Percentiles rank a stretch among this genome's conserved stretches.
Conservation (phyloP, 2,113 vertebrate species). For the Microcebus murinus region DNA sequence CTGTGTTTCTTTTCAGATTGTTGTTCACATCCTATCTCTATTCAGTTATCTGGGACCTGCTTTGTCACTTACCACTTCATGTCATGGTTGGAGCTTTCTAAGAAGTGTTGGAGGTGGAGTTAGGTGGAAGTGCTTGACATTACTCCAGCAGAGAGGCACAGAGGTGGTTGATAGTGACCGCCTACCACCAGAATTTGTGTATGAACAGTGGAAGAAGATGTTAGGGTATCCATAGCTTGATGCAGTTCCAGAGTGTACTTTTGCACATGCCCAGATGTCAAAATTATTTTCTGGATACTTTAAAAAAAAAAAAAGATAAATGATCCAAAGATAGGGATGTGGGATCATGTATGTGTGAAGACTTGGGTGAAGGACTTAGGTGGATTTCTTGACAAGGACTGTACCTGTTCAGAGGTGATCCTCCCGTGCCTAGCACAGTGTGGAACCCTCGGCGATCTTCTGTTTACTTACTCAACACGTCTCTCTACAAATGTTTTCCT, state of each 20-base stretch:
- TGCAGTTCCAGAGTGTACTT: neutral
- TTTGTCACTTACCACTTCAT: neutral
- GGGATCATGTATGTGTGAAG: neutral
- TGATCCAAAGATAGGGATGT: neutral
- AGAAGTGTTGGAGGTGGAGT: neutral
- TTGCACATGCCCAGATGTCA: neutral
- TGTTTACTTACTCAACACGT: neutral
- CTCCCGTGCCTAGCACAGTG: fast-evolving
- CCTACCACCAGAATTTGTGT: neutral
- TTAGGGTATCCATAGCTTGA: neutral
- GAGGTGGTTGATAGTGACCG: neutral
- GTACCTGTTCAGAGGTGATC: neutral
- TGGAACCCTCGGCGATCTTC: neutral
- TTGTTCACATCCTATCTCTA: neutral
- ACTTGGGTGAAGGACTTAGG: neutral
- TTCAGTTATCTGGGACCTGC: neutral
- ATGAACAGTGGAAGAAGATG: neutral
- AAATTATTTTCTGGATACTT: neutral
- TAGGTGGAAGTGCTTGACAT: neutral
- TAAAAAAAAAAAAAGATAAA: neutral
- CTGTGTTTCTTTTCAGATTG: neutral
- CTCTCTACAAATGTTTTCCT: neutral
- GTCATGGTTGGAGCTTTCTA: neutral
- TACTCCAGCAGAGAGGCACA: neutral
- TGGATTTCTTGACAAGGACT: neutral